Evolutionary conservation across 2,113 vertebrate genomes (phyloP), one percentile per base, ranked within the genome.

Genomic region (Columba livia): DNA sequence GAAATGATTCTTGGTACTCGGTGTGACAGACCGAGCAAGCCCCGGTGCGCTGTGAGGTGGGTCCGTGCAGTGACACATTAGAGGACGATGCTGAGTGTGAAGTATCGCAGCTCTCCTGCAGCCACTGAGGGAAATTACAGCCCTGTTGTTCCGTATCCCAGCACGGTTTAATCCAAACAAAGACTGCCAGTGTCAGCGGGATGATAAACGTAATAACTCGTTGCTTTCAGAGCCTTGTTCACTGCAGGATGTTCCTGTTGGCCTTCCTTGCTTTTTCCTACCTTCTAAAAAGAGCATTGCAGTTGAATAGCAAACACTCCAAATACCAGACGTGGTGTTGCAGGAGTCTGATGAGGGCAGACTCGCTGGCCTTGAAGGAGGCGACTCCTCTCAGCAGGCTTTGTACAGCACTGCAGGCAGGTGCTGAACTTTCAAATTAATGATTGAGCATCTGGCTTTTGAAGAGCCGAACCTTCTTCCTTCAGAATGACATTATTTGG

Each of bases 241-340:
- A 5, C 44, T n/a, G 79, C 36, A 56, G 29, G 44, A 29, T 5
- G 2, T 70, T 11, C 5, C 58, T 75, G 5, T 60, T 28, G 38
- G 67, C 66, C 58, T 80, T 86, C 36, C 42, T 13, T 42, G 12
- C 51, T 51, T 48, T 79, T 62, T 50, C 51, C 23, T 85, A 6
- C 38, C 17, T 79, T 78, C 21, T 15, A 15, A 32, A 87, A 79
- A 40, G 18, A 58, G 42, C 53, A 7, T 9, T 58, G 16, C 29
- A 24, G 19, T 7, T 62, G 21, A 60, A 7, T 14, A 9, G 34
- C 13, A 2, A 3, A 1, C 26, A 21, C 17, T 89, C 25, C 69
- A n/a, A 5, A 9, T 61, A 29, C 7, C 0, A 0, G 15, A 26
- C 21, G 0, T 0, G 0, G 58, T 48, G 31, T 66, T 57, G 74